A percentile compares a stretch with the other conserved stretches of the same genome.
These are phyloP conservation scores for Pachydiplax longipennis DNA, from an alignment of 2,888 invertebrate species.

Conservation along the genomic window DNA sequence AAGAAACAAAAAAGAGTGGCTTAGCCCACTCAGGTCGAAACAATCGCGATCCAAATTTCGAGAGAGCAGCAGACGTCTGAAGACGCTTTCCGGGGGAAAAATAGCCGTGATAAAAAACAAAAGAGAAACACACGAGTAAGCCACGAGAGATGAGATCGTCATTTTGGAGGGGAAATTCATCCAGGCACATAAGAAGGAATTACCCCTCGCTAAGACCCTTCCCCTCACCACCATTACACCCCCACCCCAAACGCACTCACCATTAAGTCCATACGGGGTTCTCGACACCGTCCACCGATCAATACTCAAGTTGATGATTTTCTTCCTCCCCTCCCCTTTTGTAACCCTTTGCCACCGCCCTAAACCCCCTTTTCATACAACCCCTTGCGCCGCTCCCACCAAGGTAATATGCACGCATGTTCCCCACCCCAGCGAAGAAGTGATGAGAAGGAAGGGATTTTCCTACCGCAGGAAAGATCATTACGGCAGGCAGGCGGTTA, in stretches of 20 bases:
- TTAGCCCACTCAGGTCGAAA: not conserved
- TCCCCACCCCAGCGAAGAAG: not conserved
- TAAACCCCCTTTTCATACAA: not conserved
- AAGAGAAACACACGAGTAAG: not conserved
- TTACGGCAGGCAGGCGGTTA: not conserved
- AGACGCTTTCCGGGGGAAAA: not conserved
- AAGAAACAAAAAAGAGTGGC: not conserved
- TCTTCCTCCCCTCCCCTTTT: not conserved
- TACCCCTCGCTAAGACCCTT: not conserved
- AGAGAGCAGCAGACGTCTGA: not conserved
- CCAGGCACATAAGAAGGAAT: constrained; percentile 28
- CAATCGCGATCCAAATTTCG: not conserved
- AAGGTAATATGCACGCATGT: constrained; percentile 1
- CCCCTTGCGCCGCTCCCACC: not conserved
- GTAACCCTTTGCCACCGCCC: constrained; percentile 10
- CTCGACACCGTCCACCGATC: constrained; percentile 43
- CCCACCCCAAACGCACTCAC: constrained; percentile 22
- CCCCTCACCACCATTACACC: not conserved
- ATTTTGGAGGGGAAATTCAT: constrained; percentile 18
- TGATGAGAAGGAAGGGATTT: not conserved
- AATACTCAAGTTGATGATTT: constrained; percentile 45
- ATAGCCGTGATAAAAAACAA: constrained; percentile 2
- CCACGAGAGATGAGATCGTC: not conserved
- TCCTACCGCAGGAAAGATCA: not conserved
- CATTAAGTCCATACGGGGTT: constrained; percentile 45